These are phyloP conservation scores for Psophia crepitans DNA, from an alignment of 2,113 vertebrate species.

Conservation along the genomic window DNA sequence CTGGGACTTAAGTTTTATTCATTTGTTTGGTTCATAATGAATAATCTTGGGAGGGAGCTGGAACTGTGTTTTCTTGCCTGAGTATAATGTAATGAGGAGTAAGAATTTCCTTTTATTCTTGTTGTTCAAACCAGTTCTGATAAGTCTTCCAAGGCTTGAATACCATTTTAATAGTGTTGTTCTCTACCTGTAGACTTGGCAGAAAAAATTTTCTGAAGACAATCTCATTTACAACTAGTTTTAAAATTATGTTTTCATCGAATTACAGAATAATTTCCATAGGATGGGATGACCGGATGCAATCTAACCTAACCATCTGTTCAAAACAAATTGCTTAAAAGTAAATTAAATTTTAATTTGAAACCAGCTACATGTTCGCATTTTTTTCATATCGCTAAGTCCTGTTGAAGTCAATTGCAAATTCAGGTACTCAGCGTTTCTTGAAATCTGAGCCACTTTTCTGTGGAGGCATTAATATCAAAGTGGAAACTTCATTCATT, in stretches of 20 bases:
- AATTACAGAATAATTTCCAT: not conserved
- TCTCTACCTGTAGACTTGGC: not conserved
- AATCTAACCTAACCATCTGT: not conserved
- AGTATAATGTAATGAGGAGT: not conserved
- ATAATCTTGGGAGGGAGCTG: not conserved
- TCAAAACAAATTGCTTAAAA: not conserved
- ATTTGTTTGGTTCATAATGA: not conserved
- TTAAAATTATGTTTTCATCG: not conserved
- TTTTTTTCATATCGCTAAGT: not conserved
- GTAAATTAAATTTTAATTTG: not conserved
- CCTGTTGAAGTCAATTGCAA: not conserved
- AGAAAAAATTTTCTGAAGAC: not conserved
- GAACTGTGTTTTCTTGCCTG: not conserved
- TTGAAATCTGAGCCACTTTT: not conserved
- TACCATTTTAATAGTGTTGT: not conserved
- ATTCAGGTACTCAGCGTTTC: not conserved
- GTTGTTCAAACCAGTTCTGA: not conserved
- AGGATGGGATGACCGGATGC: not conserved
- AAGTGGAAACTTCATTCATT: not conserved
- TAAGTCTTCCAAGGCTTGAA: not conserved
- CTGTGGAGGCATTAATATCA: not conserved
- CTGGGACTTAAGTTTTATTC: not conserved
- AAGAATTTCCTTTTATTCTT: not conserved
- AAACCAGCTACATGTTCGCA: not conserved
- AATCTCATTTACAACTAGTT: not conserved